Conservation (phyloP, 1,140 invertebrate genomes). For the Ruditapes philippinarum region DNA sequence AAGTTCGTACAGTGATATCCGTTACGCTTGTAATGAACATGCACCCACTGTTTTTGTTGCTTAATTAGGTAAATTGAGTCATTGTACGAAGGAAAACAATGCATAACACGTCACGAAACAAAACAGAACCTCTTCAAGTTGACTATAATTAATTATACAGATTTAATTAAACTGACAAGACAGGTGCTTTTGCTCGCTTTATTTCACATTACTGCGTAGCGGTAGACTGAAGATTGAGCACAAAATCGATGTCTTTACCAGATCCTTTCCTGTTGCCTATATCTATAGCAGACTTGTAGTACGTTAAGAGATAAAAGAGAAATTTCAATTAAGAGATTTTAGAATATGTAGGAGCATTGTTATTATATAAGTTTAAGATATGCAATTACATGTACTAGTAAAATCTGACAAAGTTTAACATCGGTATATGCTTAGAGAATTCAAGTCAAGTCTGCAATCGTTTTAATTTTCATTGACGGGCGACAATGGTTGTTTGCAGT, state of each 20-base stretch:
- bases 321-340: too few relatives aligned
- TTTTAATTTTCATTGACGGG: too few relatives aligned
- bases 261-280: neutral
- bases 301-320: too few relatives aligned
- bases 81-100: neutral
- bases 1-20: neutral
- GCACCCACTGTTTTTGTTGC: neutral
- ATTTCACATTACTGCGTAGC: neutral
- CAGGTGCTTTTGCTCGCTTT: neutral
- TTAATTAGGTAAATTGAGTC: neutral
- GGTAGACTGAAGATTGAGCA: neutral
- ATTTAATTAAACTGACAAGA: slow-evolving; percentile 4
- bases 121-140: neutral
- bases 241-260: neutral
- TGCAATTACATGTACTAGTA: too few relatives aligned
- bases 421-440: too few relatives aligned
- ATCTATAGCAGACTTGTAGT: neutral
- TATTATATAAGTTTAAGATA: too few relatives aligned
- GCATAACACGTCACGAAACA: neutral
- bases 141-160: neutral
- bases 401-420: too few relatives aligned
- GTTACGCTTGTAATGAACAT: neutral
- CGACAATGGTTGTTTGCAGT: too few relatives aligned
- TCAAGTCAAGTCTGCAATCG: too few relatives aligned
- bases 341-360: too few relatives aligned